Conservation (phyloP, 2,888 invertebrate species). For the Brachyptera risi region DNA sequence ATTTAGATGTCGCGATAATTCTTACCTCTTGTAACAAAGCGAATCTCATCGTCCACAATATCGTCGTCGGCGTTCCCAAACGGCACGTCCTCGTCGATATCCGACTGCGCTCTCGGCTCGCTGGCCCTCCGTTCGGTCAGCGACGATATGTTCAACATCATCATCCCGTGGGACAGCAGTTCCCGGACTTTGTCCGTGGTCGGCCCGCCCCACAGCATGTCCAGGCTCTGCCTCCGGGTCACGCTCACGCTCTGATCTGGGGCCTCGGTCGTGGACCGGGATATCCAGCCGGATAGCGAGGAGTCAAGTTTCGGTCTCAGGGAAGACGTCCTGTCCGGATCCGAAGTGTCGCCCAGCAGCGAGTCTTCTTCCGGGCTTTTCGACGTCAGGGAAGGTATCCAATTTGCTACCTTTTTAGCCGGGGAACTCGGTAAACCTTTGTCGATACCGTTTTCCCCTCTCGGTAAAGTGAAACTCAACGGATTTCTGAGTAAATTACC, state of each 20-base stretch:
- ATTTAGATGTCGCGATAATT: too few species aligned
- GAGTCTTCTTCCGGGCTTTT: constrained; percentile 40
- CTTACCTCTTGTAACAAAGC: constrained; percentile 1
- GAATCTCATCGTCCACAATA: neutral
- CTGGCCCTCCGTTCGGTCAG: constrained; percentile 70
- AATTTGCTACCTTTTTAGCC: constrained; percentile 46
- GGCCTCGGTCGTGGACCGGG: constrained; percentile 50
- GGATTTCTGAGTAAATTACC: constrained; percentile 56
- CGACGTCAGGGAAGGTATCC: constrained; percentile 48
- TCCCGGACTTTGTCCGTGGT: constrained; percentile 79
- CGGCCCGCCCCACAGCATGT: constrained; percentile 67
- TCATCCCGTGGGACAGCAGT: constrained; percentile 72
- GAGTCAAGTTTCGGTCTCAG: constrained; percentile 46
- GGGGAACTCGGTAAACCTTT: constrained; percentile 41
- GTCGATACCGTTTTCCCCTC: constrained; percentile 16
- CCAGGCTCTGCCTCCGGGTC: constrained; percentile 66
- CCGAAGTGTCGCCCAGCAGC: constrained; percentile 16
- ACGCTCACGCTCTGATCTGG: constrained; percentile 37
- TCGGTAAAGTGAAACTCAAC: constrained; percentile 42
- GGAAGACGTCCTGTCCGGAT: neutral
- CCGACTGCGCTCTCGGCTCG: constrained; percentile 51
- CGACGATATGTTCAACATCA: constrained; percentile 64
- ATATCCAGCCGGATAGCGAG: constrained; percentile 54
- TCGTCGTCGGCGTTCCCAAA: too few species aligned
- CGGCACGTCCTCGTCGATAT: constrained; percentile 6